A percentile compares a stretch with the other conserved stretches of the same genome.
These are phyloP conservation scores for Tetropium fuscum DNA, from an alignment of 2,888 invertebrate species.

Conservation along the genomic window DNA sequence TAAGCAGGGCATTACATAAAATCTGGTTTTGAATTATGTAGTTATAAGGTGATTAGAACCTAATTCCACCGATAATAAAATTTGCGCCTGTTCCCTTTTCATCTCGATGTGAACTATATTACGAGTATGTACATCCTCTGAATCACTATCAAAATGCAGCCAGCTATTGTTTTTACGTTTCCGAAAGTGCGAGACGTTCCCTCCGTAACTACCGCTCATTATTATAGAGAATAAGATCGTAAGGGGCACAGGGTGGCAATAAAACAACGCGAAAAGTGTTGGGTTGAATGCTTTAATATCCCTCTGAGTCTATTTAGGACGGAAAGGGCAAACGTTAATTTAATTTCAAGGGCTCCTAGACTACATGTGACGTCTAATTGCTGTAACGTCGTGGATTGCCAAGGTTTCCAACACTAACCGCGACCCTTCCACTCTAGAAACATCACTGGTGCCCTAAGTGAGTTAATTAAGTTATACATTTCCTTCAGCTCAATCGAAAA, in stretches of 20 bases:
- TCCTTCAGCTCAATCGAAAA: no score
- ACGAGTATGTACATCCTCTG: no score
- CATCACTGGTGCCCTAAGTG: conserved; percentile 7
- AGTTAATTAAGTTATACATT: conserved; percentile 20
- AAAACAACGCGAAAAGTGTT: conserved; percentile 20
- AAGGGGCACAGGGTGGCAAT: conserved; percentile 11
- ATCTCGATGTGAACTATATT: no score
- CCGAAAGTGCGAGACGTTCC: no score
- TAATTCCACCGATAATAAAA: no score
- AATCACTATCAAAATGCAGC: no score
- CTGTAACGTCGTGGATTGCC: conserved; percentile 21
- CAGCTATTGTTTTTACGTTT: no score
- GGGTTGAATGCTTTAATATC: conserved; percentile 23
- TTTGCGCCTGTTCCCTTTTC: no score
- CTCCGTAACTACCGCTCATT: no score
- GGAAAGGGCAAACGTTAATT: conserved; percentile 32
- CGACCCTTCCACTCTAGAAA: background rate
- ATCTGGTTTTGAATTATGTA: no score
- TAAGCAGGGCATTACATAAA: no score
- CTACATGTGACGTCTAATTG: conserved; percentile 34
- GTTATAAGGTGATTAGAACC: no score
- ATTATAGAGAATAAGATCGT: background rate
- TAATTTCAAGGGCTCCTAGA: conserved; percentile 27
- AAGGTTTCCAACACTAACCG: conserved; percentile 11
- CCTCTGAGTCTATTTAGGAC: conserved; percentile 27